Conservation (phyloP, 2,113 vertebrate species). For the Gymnarchus niloticus region DNA sequence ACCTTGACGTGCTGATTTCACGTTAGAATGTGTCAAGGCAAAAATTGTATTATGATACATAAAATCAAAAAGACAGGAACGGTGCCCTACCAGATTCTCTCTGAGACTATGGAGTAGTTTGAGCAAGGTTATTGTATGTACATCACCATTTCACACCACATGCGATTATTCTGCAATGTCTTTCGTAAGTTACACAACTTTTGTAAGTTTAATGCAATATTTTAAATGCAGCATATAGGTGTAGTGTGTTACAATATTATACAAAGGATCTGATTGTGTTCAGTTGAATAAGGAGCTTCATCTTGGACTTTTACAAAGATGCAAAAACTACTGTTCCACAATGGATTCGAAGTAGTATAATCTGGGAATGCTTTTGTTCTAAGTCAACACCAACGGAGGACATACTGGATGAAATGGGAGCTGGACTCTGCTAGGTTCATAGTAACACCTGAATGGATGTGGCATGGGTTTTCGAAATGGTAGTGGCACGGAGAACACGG, state of each 20-base stretch:
- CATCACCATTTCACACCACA: background rate
- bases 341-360: background rate
- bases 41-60: background rate
- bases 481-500: background rate
- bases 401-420: background rate
- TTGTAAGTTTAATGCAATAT: background rate
- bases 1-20: background rate
- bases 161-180: background rate
- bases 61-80: background rate
- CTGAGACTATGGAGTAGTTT: background rate
- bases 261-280: background rate
- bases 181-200: background rate
- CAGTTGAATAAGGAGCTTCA: too few relatives aligned
- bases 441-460: conserved; percentile 5
- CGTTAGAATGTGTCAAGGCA: background rate
- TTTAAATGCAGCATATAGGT: background rate
- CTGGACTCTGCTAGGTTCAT: background rate
- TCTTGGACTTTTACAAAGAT: too few relatives aligned
- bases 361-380: background rate
- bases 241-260: background rate
- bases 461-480: conserved; percentile 11
- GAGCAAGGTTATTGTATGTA: background rate
- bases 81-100: background rate
- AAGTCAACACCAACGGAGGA: background rate
- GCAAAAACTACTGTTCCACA: background rate